phyloP scores from a whole-genome alignment of 2,888 invertebrate genomes.

The Amphipoea lucens region DNA sequence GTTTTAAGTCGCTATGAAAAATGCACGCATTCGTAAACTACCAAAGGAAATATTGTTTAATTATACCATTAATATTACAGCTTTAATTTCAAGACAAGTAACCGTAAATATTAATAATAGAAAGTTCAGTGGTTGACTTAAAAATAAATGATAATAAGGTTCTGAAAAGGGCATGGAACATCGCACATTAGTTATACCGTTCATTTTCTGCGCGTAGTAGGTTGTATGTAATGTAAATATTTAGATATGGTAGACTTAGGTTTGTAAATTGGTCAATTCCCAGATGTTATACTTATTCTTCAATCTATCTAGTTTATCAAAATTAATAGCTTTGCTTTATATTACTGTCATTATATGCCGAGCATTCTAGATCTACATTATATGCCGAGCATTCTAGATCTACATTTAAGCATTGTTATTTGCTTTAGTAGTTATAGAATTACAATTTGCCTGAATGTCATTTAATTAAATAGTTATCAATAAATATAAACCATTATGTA shows the following conservation, averaged over 20 bases:
- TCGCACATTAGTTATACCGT: slow-evolving; percentile 46
- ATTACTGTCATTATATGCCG: slow-evolving; percentile 72
- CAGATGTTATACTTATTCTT: slow-evolving; percentile 77
- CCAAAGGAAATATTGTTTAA: not conserved
- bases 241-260: slow-evolving; percentile 78
- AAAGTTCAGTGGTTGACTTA: slow-evolving; percentile 9
- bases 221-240: slow-evolving; percentile 75
- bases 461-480: slow-evolving; percentile 47
- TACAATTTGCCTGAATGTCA: slow-evolving; percentile 66
- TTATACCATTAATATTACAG: not conserved
- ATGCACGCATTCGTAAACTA: not conserved
- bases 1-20: not conserved
- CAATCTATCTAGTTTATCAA: slow-evolving; percentile 77
- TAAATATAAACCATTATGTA: slow-evolving; percentile 25
- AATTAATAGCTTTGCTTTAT: slow-evolving; percentile 82
- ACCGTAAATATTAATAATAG: not conserved
- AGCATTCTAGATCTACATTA: slow-evolving; percentile 75
- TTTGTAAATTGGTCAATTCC: slow-evolving; percentile 88
- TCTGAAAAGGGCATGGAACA: slow-evolving; percentile 21
- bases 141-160: slow-evolving; percentile 27
- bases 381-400: slow-evolving; percentile 34
- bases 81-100: slow-evolving; percentile 10
- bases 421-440: slow-evolving; percentile 82
- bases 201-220: slow-evolving; percentile 70
- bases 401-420: slow-evolving; percentile 73